Evolutionary conservation across 1,140 invertebrate species (phyloP), one percentile per base, ranked within the genome.

Genomic region (Helicoverpa armigera): DNA sequence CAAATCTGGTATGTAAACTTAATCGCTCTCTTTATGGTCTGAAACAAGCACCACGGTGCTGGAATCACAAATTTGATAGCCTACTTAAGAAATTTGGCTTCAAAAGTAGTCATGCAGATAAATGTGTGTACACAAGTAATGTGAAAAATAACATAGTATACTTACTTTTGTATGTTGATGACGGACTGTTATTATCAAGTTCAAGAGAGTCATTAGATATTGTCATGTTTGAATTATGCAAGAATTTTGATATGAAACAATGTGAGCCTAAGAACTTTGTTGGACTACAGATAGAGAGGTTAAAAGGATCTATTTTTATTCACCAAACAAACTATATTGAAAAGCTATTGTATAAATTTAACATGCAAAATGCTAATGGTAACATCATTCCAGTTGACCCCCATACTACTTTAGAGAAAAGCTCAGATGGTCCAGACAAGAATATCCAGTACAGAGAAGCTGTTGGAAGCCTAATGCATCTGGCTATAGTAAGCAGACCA

Each of bases 61-160:
- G 85, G 82, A 89, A 86, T 72, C 43, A 89, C 81, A 85, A 83
- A 73, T 89, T 90, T 86, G 85, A 82, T 35, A 67, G 3, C 11
- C 4, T 13, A 67, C 16, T 67, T 13, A 48, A 48, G 63, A 67
- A 67, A 67, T 67, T 16, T 67, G 63, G 63, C 11, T 87, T 91
- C 53, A 50, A 18, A 0, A 74, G 75, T 73, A 89, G 79, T 75
- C 65, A 86, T 48, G 75, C 79, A 58, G 86, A 90, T 79, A 86
- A 70, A 63, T 91, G 88, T 84, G 53, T 89, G 0, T 91, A 88
- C 83, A 65, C 79, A 18, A 70, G 80, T 60, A 76, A 80, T 76
- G 65, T 83, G 23, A 58, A 85, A 48, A 83, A 83, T 3, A 72
- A 82, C 3, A 77, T 56, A 81, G 60, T 92, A 12, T 86, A 85